A percentile compares a stretch with the other conserved stretches of the same genome.
Conservation (phyloP, 2,888 invertebrate species). For the Gnatocerus cornutus region DNA sequence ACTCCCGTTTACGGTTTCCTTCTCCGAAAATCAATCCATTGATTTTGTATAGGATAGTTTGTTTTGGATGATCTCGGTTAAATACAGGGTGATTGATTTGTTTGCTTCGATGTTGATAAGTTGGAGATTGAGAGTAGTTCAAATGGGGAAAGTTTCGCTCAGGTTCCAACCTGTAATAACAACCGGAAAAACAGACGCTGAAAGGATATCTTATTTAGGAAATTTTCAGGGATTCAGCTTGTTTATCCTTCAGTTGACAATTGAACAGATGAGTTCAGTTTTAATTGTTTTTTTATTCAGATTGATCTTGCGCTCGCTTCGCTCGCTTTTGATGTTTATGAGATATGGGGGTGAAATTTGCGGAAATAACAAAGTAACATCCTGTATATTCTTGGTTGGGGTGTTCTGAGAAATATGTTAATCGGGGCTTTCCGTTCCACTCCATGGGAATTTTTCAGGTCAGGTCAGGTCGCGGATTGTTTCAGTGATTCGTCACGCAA, state of each 20-base stretch:
- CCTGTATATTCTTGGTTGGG: no score
- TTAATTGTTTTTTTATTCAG: no score
- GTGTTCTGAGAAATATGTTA: not conserved
- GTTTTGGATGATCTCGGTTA: slow-evolving; percentile 2
- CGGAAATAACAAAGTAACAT: no score
- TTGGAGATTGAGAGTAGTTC: slow-evolving; percentile 21
- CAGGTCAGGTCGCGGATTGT: slow-evolving; percentile 32
- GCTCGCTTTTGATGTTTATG: no score
- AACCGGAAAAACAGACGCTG: slow-evolving; percentile 1
- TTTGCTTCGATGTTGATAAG: slow-evolving; percentile 27
- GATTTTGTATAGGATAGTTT: not conserved
- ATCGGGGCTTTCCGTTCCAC: slow-evolving; percentile 10
- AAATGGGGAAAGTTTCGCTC: slow-evolving; percentile 27
- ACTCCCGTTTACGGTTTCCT: no score
- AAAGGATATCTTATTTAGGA: slow-evolving; percentile 9
- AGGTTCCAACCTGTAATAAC: slow-evolving; percentile 27
- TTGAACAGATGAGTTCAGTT: no score
- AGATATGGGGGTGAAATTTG: no score
- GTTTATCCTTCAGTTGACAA: not conserved
- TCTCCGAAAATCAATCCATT: not conserved
- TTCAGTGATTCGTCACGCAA: slow-evolving; percentile 30
- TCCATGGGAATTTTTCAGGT: slow-evolving; percentile 29
- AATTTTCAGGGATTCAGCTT: not conserved
- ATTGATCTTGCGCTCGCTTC: no score
- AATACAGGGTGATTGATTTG: slow-evolving; percentile 37